phyloP scores from a whole-genome alignment of 2,888 invertebrate genomes.

The Silvanus unidentatus region DNA sequence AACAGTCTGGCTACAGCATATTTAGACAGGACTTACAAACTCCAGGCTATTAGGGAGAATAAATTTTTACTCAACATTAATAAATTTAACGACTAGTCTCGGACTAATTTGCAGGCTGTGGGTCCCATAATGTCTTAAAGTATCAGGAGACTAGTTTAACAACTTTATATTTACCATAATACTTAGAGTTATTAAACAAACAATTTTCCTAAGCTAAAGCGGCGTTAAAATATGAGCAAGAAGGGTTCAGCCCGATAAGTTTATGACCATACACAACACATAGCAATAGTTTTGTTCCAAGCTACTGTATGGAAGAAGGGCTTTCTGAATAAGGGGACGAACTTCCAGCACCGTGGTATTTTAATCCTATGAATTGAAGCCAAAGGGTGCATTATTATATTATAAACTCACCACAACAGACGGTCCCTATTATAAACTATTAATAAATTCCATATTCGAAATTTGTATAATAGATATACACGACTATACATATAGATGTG shows the following conservation, averaged over 20 bases:
- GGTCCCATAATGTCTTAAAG: constrained; percentile 4
- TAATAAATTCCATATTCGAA: constrained; percentile 19
- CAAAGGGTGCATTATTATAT: constrained; percentile 25
- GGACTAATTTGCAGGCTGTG: neutral
- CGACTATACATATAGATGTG: no score
- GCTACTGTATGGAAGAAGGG: constrained; percentile 7
- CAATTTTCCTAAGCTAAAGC: constrained; percentile 11
- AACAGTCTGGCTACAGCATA: no score
- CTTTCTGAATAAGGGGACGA: constrained; percentile 7
- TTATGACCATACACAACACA: neutral
- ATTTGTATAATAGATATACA: neutral
- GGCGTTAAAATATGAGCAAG: constrained; percentile 12
- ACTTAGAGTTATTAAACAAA: constrained; percentile 10
- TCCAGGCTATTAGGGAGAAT: no score
- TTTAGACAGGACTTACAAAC: no score
- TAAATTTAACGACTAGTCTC: no score
- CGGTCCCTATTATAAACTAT: constrained; percentile 22
- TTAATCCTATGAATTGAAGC: constrained; percentile 14
- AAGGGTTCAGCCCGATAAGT: constrained; percentile 7
- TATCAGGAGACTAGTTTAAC: constrained; percentile 3
- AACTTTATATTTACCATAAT: constrained; percentile 8
- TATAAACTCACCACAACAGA: constrained; percentile 21
- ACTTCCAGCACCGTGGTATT: constrained; percentile 10
- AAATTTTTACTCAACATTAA: no score
- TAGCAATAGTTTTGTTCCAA: no score